phyloP scores from a whole-genome alignment of 1,140 invertebrate genomes.

The Plutomurus gul region DNA sequence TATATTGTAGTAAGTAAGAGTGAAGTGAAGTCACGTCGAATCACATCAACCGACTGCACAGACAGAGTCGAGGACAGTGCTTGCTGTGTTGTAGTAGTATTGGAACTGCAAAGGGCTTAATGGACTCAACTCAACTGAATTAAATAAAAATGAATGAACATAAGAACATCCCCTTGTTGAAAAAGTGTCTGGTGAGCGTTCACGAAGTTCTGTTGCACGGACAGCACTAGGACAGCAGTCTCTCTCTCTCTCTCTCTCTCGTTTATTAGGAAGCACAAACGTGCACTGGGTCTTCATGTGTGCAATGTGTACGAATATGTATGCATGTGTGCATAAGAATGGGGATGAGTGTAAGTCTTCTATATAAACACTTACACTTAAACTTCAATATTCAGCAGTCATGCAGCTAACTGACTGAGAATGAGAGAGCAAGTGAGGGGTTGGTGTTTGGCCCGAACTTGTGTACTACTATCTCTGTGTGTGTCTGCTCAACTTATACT shows the following conservation, averaged over 20 bases:
- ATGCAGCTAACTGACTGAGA: background rate
- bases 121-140: conserved; percentile 26
- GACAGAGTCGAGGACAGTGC: no score
- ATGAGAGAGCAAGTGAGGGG: background rate
- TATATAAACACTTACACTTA: background rate
- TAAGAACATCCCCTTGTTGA: conserved; percentile 15
- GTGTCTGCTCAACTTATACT: background rate
- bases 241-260: background rate
- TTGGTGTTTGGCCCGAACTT: background rate
- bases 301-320: background rate
- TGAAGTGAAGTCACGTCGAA: no score
- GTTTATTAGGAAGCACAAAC: background rate
- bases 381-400: background rate
- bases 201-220: background rate
- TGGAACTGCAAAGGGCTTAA: background rate
- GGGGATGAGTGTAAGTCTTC: background rate
- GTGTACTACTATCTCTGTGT: background rate
- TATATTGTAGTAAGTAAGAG: no score
- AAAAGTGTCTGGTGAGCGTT: background rate
- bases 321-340: background rate
- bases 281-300: background rate
- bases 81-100: background rate
- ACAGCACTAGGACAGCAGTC: background rate
- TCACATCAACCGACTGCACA: no score
- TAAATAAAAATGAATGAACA: conserved; percentile 16